Evolutionary conservation across 2,797 vertebrate species (phyloP), one percentile per base, ranked within the genome.

Genomic region (Sebastes steindachneri): DNA sequence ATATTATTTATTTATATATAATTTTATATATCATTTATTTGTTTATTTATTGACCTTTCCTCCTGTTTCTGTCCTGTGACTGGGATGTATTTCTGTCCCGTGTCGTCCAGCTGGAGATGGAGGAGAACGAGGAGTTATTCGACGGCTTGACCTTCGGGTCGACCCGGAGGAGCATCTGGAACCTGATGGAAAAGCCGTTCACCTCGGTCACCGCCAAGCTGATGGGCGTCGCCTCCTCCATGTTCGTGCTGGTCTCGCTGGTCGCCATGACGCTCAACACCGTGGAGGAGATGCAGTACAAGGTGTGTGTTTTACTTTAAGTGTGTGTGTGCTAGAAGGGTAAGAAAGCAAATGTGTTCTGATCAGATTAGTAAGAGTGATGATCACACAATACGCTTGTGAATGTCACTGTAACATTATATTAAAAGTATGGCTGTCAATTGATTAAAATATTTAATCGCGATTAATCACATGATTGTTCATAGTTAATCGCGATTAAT

Each of bases 131-230:
- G 83, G 96, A 92, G 35, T 90, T 96, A 3, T 99, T 97, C 78
- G 80, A 89, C 1, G 91, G 95, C 81, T 95, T 98, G 97, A 90
- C 92, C 29, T 91, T 91, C 0, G 93, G 93, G 91, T 81, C 0
- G 93, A 95, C 1, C 23, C 94, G 9, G 77, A 91, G 91, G 64
- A 92, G 72, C 9, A 94, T 99, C 85, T 99, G 98, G 98, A 97
- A 98, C 86, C 91, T 99, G 74, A 96, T 99, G 97, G 98, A 99
- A 92, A 99, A 99, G 57, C 98, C 98, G 0, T 99, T 99, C 86
- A 98, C 98, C 7, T 99, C 98, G 0, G 77, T 97, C 73, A 93
- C 94, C 0, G 98, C 98, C 62, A 99, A 99, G 88, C 92, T 96
- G 63, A 94, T 99, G 93, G 96, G 95, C 0, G 95, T 99, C 25